Evolutionary conservation across 2,888 invertebrate genomes (phyloP), one percentile per base, ranked within the genome.

Genomic region (Carpatolechia fugitivella): DNA sequence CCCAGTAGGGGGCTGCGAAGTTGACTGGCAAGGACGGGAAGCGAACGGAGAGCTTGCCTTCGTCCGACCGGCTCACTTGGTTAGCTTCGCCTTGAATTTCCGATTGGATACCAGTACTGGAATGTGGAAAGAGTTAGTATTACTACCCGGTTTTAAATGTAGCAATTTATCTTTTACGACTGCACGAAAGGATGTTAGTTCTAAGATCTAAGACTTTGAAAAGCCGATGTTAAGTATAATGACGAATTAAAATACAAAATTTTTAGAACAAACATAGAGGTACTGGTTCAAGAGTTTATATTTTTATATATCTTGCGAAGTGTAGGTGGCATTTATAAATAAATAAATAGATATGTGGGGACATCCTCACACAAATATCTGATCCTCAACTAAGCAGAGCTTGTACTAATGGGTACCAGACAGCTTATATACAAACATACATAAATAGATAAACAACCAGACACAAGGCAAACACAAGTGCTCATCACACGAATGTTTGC

Each of bases 1-100:
- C 92, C 87, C 87, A 87, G 69, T 90, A 91, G 0, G 90, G 90
- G 0, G 88, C 87, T 1, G 82, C 76, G 36, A 87, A 70, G 69
- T 84, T 82, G 76, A 92, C 80, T 0, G 93, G 93, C 36, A 93
- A 72, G 0, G 92, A 91, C 0, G 94, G 93, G 74, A 94, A 94
- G 30, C 84, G 82, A 16, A 94, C 93, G 0, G 85, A 78, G 30
- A 94, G 82, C 76, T 93, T 93, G n/a, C 91, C 91, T 52, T 91
- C 92, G 47, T 91, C 91, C 0, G 90, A 78, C 33, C 85, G 78
- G 56, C 90, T 89, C 38, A 87, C 82, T 59, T 89, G 79, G 49
- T 78, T 88, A 1, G 92, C 93, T 54, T 87, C 84, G 0, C 94
- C 94, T 63, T 91, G 85, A 62, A 93, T 92, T 53, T 88, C 87